A percentile compares a stretch with the other conserved stretches of the same genome.
Evolutionary conservation across 2,113 vertebrate genomes (phyloP).

Genomic region (Oncorhynchus masou): DNA sequence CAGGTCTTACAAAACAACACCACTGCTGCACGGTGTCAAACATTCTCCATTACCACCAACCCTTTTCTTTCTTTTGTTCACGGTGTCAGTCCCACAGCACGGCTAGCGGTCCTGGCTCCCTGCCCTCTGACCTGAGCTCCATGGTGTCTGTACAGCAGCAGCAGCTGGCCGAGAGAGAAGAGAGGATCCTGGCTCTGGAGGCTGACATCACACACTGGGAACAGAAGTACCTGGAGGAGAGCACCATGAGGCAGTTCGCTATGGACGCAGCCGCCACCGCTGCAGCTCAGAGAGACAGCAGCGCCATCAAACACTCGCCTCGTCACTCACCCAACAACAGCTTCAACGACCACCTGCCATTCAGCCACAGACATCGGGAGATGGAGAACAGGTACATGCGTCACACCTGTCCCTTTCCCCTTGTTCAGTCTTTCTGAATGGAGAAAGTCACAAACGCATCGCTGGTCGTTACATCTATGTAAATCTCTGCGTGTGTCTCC

Average conservation of each 20-base stretch:
- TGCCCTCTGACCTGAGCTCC: conserved; percentile 67
- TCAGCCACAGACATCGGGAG: conserved; percentile 88
- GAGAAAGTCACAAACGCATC: no score
- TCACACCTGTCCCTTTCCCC: no score
- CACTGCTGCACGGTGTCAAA: no score
- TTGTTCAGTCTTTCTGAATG: no score
- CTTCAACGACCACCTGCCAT: conserved; percentile 87
- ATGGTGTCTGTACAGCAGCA: conserved; percentile 77
- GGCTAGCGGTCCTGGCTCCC: conserved; percentile 26
- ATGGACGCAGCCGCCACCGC: conserved; percentile 96
- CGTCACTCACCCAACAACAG: conserved; percentile 90
- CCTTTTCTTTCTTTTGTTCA: neutral
- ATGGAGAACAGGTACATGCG: conserved; percentile 90
- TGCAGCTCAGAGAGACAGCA: conserved; percentile 93
- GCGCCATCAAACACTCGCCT: conserved; percentile 93
- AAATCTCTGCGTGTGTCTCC: neutral
- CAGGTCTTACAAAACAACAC: no score
- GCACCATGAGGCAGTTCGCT: conserved; percentile 96
- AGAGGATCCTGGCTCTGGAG: conserved; percentile 90
- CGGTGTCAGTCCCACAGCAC: conserved; percentile 67
- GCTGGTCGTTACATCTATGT: no score
- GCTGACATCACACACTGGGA: conserved; percentile 99
- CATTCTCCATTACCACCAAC: no score
- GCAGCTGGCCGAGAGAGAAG: conserved; percentile 90
- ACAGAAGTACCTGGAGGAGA: conserved; percentile 96